Base-by-base conservation (phyloP, 2,113 vertebrate species). In the Blennius ocellaris region DNA sequence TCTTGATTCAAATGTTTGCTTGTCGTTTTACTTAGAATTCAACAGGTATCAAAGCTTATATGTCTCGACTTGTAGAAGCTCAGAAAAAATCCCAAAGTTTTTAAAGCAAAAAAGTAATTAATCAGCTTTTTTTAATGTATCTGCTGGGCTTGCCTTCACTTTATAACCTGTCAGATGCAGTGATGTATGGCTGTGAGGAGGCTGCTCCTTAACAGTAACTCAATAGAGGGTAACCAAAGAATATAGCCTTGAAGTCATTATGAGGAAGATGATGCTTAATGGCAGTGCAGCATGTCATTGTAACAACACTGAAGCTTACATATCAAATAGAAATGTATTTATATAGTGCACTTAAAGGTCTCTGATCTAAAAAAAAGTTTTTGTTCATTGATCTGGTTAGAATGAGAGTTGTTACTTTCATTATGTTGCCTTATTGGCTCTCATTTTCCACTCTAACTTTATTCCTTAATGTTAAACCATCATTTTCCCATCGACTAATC, bases 1-100 rank as follows among this genome's bases (percentile, higher is more conserved):
- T 61, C 6, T 63, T 2, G 10, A 48, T 12, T 39, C 1, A 39
- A 21, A 56, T 43, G 36, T 56, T 11, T 10, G 38, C 14, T 30
- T 45, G 14, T 53, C 2, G 16, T 50, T 49, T 7, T 17, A 66
- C 39, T 38, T 65, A 65, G 67, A 78, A 75, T 84, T 92, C 92
- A 93, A 93, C 92, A 93, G 91, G 92, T 93, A 85, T 63, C 15
- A 11, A 7, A 56, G 45, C 21, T 60, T 60, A 17, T 37, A 36
- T 10, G 50, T n/a, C 59, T 21, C 41, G 36, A 12, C 21, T 0
- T 3, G 15, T 38, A 17, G 16, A 38, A 36, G 9, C 11, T 5
- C 37, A 62, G 53, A 30, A 30, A 30, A 30, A 30, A n/a, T n/a
- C 21, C 21, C 21, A 30, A 30, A 51, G 54, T 71, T 61, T 12